These are phyloP conservation scores for Protaetia brevitarsis DNA, from an alignment of 1,140 invertebrate species.

Conservation along the genomic window DNA sequence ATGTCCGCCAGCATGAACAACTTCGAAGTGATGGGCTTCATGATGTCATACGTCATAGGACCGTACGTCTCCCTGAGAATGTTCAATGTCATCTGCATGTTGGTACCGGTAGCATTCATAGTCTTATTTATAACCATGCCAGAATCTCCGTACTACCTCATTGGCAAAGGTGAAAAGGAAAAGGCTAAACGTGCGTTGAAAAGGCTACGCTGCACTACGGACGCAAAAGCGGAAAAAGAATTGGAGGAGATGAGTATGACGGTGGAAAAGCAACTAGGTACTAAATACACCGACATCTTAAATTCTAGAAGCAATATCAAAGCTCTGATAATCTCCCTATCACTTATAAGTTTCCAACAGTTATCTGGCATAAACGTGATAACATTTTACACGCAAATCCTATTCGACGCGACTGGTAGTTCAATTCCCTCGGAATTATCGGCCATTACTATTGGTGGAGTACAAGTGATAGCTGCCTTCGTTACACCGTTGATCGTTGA, in stretches of 20 bases:
- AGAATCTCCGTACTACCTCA: slow-evolving; percentile 72
- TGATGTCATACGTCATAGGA: slow-evolving; percentile 56
- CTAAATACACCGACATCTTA: slow-evolving; percentile 54
- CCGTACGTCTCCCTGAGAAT: slow-evolving; percentile 55
- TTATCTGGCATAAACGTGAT: slow-evolving; percentile 77
- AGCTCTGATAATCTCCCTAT: slow-evolving; percentile 64
- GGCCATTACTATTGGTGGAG: slow-evolving; percentile 73
- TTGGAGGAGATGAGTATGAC: slow-evolving; percentile 51
- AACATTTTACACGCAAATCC: slow-evolving; percentile 72
- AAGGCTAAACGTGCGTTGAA: slow-evolving; percentile 61
- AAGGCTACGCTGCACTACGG: slow-evolving; percentile 58
- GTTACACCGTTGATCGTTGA: slow-evolving; percentile 71
- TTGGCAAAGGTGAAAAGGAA: slow-evolving; percentile 56
- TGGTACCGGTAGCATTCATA: slow-evolving; percentile 53
- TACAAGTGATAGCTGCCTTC: slow-evolving; percentile 69
- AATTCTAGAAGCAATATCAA: slow-evolving; percentile 55
- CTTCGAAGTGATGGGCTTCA: slow-evolving; percentile 32
- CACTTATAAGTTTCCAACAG: slow-evolving; percentile 69
- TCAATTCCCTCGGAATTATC: slow-evolving; percentile 54
- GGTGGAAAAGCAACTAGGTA: slow-evolving; percentile 41
- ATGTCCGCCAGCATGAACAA: slow-evolving; percentile 31
- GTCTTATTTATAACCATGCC: slow-evolving; percentile 55
- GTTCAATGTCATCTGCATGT: slow-evolving; percentile 52
- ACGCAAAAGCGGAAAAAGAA: slow-evolving; percentile 55
- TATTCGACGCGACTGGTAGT: slow-evolving; percentile 68